Conservation (phyloP, 2,797 vertebrate species). For the Amblyopsis hoosieri region DNA sequence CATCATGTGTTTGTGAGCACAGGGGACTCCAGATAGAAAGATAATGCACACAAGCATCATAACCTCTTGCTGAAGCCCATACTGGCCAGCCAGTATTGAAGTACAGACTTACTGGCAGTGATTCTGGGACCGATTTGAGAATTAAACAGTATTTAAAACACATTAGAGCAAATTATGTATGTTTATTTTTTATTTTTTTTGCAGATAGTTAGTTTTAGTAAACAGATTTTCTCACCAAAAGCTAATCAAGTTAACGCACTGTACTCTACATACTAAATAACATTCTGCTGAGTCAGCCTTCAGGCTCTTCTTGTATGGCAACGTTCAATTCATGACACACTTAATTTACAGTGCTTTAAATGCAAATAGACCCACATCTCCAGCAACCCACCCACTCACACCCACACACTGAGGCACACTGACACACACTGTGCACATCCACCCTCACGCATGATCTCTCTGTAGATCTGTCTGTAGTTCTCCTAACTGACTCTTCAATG, state of each 20-base stretch:
- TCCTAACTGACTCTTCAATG: no score
- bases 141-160: no score
- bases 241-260: no score
- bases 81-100: no score
- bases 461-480: constrained; percentile 45
- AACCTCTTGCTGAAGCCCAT: no score
- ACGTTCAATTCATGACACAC: constrained; percentile 19
- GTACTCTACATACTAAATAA: no score
- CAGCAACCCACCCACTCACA: not conserved
- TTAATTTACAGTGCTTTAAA: constrained; percentile 35
- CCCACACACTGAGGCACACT: not conserved
- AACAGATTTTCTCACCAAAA: constrained; percentile 7
- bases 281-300: constrained; percentile 16
- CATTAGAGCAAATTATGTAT: constrained; percentile 31
- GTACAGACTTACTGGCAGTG: no score
- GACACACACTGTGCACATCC: constrained; percentile 22
- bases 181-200: constrained; percentile 25
- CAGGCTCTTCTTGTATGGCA: constrained; percentile 38
- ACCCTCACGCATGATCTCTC: constrained; percentile 44
- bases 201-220: not conserved
- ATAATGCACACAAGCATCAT: no score
- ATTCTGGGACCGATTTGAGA: no score
- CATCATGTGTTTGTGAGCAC: no score
- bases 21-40: no score
- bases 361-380: constrained; percentile 15